These are phyloP conservation scores for Pseudocheirus occidentalis DNA, from an alignment of 2,797 vertebrate species.

Conservation along the genomic window DNA sequence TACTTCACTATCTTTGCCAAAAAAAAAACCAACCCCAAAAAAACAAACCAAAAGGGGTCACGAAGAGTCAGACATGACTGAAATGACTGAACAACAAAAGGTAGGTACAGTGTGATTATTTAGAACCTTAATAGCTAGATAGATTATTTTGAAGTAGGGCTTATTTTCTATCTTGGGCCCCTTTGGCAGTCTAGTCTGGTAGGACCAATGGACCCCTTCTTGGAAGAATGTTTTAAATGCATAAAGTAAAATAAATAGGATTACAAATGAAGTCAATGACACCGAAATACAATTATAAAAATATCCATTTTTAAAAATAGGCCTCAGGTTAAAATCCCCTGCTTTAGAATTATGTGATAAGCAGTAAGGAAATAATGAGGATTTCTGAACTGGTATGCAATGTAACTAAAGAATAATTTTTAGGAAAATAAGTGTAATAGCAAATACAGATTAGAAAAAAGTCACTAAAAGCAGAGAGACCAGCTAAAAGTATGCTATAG, in stretches of 20 bases:
- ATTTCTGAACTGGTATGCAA: neutral
- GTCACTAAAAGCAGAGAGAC: neutral
- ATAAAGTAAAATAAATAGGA: neutral
- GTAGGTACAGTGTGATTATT: neutral
- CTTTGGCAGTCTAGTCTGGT: neutral
- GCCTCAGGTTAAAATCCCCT: neutral
- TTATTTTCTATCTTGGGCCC: neutral
- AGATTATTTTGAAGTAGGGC: neutral
- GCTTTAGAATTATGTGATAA: neutral
- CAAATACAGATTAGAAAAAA: rapidly evolving
- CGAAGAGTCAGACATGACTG: neutral
- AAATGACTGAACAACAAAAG: neutral
- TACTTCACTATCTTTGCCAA: neutral
- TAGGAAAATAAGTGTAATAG: neutral
- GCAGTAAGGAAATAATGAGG: neutral
- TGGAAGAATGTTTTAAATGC: neutral
- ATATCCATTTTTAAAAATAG: neutral
- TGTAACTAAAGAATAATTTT: neutral
- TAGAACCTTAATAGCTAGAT: too few relatives aligned
- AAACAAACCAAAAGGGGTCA: neutral
- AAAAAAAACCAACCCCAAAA: too few relatives aligned
- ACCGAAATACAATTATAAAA: neutral
- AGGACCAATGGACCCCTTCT: neutral
- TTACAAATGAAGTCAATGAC: neutral
- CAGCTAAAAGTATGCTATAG: neutral